phyloP scores from a whole-genome alignment of 1,140 invertebrate genomes.

The Microvelia longipes region DNA sequence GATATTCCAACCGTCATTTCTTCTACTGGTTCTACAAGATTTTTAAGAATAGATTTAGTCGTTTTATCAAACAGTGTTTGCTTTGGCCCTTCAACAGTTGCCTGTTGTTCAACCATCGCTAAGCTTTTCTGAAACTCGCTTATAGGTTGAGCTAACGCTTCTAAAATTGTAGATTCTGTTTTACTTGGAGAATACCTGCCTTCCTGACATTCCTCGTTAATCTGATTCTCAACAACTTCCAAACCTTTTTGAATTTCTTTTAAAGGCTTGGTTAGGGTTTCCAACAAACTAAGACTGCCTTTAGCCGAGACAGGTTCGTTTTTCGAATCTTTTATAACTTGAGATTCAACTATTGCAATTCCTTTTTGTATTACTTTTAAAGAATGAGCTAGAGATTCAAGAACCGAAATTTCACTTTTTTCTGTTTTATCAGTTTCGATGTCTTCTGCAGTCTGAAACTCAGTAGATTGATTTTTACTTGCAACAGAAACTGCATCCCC shows the following conservation, averaged over 20 bases:
- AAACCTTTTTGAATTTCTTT: constrained; percentile 43
- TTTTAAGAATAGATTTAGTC: constrained; percentile 20
- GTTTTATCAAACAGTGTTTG: constrained; percentile 15
- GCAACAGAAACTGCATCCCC: neutral
- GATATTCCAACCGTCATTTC: constrained; percentile 37
- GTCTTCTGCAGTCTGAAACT: constrained; percentile 20
- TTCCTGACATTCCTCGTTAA: constrained; percentile 18
- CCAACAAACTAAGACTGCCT: constrained; percentile 24
- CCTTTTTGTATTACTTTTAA: constrained; percentile 24
- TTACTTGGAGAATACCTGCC: constrained; percentile 15
- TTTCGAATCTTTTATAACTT: constrained; percentile 17
- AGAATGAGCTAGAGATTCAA: constrained; percentile 23
- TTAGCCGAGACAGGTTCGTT: constrained; percentile 17
- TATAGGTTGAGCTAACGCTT: constrained; percentile 37
- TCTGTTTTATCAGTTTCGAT: constrained; percentile 15
- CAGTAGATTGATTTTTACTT: constrained; percentile 9
- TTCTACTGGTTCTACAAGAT: constrained; percentile 31
- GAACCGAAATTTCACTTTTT: constrained; percentile 22
- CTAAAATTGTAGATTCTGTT: constrained; percentile 29
- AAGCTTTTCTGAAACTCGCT: constrained; percentile 21
- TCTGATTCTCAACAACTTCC: constrained; percentile 31
- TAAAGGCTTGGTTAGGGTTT: constrained; percentile 38
- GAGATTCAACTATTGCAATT: constrained; percentile 20
- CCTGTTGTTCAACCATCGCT: constrained; percentile 17
- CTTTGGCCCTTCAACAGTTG: constrained; percentile 5